Evolutionary conservation across 2,888 invertebrate species (phyloP).

Genomic region (Noctuana brunneofusca): DNA sequence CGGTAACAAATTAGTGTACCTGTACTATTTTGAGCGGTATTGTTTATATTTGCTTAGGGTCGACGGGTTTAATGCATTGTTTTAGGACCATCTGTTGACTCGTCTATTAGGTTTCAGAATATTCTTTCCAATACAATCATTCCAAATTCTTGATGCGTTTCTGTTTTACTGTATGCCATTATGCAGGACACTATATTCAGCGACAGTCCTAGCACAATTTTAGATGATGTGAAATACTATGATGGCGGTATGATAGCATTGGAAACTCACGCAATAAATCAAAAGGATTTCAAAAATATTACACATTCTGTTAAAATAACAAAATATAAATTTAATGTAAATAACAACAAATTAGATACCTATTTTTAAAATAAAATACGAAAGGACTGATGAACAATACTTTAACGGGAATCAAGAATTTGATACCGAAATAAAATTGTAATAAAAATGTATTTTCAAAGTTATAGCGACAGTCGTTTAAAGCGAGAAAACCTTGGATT

Average conservation of each 20-base stretch:
- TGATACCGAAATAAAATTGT: conserved; percentile 14
- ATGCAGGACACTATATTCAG: too few relatives aligned
- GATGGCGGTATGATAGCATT: too few relatives aligned
- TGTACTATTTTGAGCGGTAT: conserved; percentile 37
- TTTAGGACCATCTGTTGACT: conserved; percentile 44
- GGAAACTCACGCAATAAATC: too few relatives aligned
- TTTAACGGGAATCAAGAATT: conserved; percentile 8
- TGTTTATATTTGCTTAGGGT: conserved; percentile 43
- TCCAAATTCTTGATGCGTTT: neutral
- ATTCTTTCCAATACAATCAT: neutral
- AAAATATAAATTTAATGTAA: too few relatives aligned
- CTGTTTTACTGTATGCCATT: too few relatives aligned
- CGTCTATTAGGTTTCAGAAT: conserved; percentile 42
- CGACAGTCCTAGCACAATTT: too few relatives aligned
- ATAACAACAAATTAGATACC: too few relatives aligned
- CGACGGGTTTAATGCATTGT: conserved; percentile 40
- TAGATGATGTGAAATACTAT: too few relatives aligned
- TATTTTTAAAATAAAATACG: conserved; percentile 3
- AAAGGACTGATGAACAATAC: neutral
- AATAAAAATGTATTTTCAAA: neutral
- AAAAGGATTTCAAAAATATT: too few relatives aligned
- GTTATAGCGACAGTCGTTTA: conserved; percentile 8
- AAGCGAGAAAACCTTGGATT: conserved; percentile 11
- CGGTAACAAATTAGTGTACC: conserved; percentile 43
- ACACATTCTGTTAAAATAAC: too few relatives aligned